Evolutionary conservation across 1,140 invertebrate genomes (phyloP).

Genomic region (Piezodorus guildinii): DNA sequence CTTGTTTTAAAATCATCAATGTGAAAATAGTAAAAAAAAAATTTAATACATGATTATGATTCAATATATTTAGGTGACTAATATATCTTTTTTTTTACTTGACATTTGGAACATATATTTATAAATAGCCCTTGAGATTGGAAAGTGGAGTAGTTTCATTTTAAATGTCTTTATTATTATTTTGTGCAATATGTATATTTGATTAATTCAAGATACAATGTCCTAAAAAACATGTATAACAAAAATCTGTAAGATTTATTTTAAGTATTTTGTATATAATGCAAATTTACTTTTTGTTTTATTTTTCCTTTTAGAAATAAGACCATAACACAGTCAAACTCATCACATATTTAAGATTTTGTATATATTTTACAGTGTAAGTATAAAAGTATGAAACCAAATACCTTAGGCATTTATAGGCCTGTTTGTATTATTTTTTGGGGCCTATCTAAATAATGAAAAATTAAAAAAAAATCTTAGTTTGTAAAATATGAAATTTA

Average conservation of each 20-base stretch:
- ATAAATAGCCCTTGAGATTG: not conserved
- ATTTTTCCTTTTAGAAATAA: not conserved
- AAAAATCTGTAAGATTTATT: slow-evolving; percentile 4
- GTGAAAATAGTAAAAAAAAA: no score
- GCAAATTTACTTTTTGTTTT: not conserved
- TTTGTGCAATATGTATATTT: not conserved
- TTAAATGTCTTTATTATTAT: not conserved
- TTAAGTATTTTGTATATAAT: slow-evolving; percentile 5
- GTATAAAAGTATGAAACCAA: not conserved
- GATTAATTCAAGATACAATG: not conserved
- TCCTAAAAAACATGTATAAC: not conserved
- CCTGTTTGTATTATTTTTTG: not conserved
- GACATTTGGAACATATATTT: not conserved
- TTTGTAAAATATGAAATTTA: not conserved
- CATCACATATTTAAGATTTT: not conserved
- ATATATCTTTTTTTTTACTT: not conserved
- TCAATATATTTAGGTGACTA: no score
- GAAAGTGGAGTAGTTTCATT: not conserved
- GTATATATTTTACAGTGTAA: not conserved
- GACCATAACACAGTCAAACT: not conserved
- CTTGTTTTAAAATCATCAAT: no score
- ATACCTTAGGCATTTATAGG: not conserved
- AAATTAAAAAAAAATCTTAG: not conserved
- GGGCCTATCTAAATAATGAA: not conserved
- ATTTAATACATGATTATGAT: no score